These are phyloP conservation scores for Lonchura striata DNA, from an alignment of 2,113 vertebrate genomes.

Conservation along the genomic window DNA sequence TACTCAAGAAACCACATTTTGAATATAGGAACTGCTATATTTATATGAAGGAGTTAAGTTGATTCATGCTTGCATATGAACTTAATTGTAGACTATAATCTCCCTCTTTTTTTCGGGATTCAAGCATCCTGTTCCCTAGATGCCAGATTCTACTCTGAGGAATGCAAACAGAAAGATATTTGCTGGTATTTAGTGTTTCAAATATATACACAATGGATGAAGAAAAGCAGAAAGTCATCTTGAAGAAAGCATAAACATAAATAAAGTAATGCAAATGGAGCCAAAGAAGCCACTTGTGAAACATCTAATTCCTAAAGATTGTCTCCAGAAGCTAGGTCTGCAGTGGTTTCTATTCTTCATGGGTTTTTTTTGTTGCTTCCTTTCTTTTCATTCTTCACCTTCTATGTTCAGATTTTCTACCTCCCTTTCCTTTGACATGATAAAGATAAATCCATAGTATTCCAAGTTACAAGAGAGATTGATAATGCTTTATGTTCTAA, in stretches of 20 bases:
- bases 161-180: not conserved
- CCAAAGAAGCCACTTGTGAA: not conserved
- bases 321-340: not conserved
- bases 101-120: not conserved
- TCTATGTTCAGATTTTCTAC: not conserved
- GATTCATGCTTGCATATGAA: not conserved
- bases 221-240: not conserved
- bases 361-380: not conserved
- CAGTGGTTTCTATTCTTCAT: not conserved
- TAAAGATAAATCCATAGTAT: not conserved
- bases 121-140: not conserved
- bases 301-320: not conserved
- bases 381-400: not conserved
- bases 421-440: not conserved
- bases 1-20: not conserved
- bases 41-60: not conserved
- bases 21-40: not conserved
- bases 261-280: not conserved
- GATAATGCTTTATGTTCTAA: not conserved
- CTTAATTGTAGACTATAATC: not conserved
- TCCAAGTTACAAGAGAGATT: not conserved
- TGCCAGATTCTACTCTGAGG: not conserved
- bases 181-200: not conserved
- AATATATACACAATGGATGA: not conserved
- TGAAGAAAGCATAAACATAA: not conserved